These are phyloP conservation scores for Formica aserva DNA, from an alignment of 2,888 invertebrate species.

Conservation along the genomic window DNA sequence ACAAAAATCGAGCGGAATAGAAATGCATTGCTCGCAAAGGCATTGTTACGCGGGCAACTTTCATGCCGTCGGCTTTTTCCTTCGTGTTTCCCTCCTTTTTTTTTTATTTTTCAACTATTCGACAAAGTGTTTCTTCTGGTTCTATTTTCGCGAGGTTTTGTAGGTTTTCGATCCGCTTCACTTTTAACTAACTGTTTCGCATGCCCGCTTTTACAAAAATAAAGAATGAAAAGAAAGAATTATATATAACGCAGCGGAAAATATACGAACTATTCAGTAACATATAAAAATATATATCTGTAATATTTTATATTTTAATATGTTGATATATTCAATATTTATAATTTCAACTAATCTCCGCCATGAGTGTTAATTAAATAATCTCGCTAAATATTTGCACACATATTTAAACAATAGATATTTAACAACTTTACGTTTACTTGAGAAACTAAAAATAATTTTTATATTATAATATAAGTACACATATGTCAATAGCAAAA, in stretches of 20 bases:
- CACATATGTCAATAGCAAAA: background rate
- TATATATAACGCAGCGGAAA: background rate
- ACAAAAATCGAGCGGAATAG: slow-evolving; percentile 21
- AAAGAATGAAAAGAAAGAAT: background rate
- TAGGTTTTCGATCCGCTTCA: slow-evolving; percentile 29
- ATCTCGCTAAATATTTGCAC: background rate
- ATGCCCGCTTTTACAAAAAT: slow-evolving; percentile 1
- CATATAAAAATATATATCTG: background rate
- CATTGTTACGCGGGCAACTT: slow-evolving; percentile 14
- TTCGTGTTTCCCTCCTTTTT: background rate
- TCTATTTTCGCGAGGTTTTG: slow-evolving; percentile 37
- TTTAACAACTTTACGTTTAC: background rate
- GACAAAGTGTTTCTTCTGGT: slow-evolving; percentile 14
- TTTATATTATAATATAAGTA: background rate
- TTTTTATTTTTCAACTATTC: slow-evolving; percentile 7
- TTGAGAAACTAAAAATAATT: background rate
- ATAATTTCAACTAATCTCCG: background rate
- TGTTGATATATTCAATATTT: background rate
- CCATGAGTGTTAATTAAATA: background rate
- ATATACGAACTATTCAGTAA: background rate
- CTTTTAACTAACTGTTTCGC: slow-evolving; percentile 23
- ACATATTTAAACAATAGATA: no score
- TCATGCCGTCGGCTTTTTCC: background rate
- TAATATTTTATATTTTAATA: background rate
- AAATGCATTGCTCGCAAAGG: slow-evolving; percentile 16